Conservation (phyloP, 1,140 invertebrate genomes). For the Camponotus pennsylvanicus region DNA sequence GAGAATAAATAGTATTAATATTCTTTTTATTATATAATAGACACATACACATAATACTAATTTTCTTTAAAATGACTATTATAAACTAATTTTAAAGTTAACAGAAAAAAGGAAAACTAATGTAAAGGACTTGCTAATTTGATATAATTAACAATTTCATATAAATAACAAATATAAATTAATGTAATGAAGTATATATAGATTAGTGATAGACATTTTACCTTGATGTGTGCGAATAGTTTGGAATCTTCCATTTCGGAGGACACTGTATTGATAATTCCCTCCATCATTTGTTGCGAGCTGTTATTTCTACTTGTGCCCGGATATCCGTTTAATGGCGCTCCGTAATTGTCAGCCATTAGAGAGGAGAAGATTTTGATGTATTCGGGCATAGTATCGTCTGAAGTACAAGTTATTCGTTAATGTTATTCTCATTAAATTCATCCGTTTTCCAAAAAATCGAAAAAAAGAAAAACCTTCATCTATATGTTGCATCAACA, state of each 20-base stretch:
- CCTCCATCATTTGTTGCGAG: conserved; percentile 84
- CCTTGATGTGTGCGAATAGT: conserved; percentile 85
- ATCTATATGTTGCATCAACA: conserved; percentile 82
- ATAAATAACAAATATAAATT: background rate
- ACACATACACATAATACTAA: too few relatives aligned
- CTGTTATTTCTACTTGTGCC: conserved; percentile 81
- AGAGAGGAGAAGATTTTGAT: conserved; percentile 83
- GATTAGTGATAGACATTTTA: conserved; percentile 55
- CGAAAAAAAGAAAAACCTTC: conserved; percentile 74
- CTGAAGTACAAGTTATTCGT: conserved; percentile 69
- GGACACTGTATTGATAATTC: conserved; percentile 82
- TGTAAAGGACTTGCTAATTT: background rate
- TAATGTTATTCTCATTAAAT: background rate
- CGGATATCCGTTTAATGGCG: conserved; percentile 82
- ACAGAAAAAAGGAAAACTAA: too few relatives aligned
- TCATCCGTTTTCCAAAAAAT: background rate
- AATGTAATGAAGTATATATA: background rate
- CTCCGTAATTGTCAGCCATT: conserved; percentile 82
- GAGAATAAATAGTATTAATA: too few relatives aligned
- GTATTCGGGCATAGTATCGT: conserved; percentile 83
- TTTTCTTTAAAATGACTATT: too few relatives aligned
- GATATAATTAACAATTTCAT: background rate
- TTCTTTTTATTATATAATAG: too few relatives aligned
- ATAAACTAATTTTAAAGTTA: too few relatives aligned
- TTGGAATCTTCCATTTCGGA: conserved; percentile 80